phyloP scores from a whole-genome alignment of 64 coral and sea anemone species.

The Pocillopora verrucosa region DNA sequence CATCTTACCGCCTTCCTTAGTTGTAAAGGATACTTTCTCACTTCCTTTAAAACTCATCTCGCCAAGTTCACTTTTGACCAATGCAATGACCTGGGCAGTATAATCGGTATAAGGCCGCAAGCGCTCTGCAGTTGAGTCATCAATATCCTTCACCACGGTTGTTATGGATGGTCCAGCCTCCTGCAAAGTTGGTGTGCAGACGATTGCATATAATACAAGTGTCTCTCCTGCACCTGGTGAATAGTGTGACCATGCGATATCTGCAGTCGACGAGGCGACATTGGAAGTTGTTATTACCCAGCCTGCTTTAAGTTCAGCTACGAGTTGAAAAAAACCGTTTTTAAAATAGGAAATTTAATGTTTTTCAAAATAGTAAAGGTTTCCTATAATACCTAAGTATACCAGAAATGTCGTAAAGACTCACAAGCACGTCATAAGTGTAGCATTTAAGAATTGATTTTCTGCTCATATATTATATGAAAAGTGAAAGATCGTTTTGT shows the following conservation, averaged over 20 bases:
- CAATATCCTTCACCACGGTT: neutral
- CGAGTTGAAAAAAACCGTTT: neutral
- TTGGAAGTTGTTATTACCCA: neutral
- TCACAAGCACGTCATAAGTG: too few species aligned
- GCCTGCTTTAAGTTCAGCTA: neutral
- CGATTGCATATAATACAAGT: neutral
- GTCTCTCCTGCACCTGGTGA: neutral
- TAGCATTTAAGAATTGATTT: too few species aligned
- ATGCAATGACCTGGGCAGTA: conserved; percentile 6
- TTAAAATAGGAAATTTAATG: neutral
- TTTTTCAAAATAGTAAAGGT: too few species aligned
- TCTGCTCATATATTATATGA: too few species aligned
- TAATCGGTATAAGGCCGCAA: neutral
- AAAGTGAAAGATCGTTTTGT: too few species aligned
- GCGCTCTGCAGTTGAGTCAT: neutral
- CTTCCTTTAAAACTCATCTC: neutral
- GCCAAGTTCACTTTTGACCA: neutral
- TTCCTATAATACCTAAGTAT: too few species aligned
- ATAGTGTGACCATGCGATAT: neutral
- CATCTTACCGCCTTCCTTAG: neutral
- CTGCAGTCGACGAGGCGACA: neutral
- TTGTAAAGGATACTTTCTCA: neutral
- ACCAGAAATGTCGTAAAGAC: too few species aligned
- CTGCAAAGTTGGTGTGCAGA: conserved; percentile 3
- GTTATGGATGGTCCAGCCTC: neutral